Evolutionary conservation across 2,113 vertebrate species (phyloP).

Genomic region (Cichladusa arquata): DNA sequence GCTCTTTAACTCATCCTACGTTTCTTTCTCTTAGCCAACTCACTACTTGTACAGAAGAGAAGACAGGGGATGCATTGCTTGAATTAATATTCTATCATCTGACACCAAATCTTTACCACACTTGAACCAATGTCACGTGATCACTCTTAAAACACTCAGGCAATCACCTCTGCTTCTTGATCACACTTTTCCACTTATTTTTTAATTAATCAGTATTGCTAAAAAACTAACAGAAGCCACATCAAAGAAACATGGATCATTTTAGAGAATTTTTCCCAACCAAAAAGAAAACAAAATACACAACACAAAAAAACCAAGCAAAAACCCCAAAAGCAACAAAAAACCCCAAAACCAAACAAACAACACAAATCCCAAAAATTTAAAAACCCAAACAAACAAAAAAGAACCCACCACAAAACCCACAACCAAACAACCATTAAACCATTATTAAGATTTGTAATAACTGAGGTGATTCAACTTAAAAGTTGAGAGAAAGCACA

Average conservation of each 20-base stretch:
- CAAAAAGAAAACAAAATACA: neutral
- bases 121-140: accelerated
- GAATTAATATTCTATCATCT: too few relatives aligned
- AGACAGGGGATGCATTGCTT: accelerated
- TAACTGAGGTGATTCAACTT: neutral
- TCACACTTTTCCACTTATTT: neutral
- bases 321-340: neutral
- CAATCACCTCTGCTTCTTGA: neutral
- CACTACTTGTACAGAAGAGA: neutral
- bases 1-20: neutral
- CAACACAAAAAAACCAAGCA: neutral
- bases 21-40: neutral
- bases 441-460: neutral
- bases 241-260: neutral
- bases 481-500: neutral
- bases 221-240: neutral
- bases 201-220: neutral
- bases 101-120: neutral
- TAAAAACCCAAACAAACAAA: neutral
- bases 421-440: neutral
- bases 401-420: neutral
- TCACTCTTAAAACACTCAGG: neutral
- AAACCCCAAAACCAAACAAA: neutral
- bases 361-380: neutral
- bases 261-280: neutral